These are phyloP conservation scores for Parthenolecanium corni DNA, from an alignment of 2,888 invertebrate species.

Conservation along the genomic window DNA sequence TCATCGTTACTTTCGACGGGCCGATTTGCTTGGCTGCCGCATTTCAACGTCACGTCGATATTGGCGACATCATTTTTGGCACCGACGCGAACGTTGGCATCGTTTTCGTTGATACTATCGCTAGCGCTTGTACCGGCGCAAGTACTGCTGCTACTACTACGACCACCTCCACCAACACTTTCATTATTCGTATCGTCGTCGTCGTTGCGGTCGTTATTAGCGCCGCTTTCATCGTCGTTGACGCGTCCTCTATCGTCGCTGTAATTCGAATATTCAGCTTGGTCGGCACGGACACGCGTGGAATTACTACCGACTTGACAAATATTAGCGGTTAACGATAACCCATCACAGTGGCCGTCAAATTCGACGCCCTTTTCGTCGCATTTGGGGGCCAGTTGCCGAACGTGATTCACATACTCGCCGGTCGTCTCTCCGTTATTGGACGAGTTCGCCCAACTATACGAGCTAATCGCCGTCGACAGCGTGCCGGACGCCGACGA, in stretches of 20 bases:
- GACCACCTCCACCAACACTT: neutral
- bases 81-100: neutral
- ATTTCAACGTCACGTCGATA: neutral
- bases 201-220: slow-evolving; percentile 6
- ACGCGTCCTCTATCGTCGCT: neutral
- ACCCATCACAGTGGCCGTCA: slow-evolving; percentile 21
- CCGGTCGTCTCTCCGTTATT: neutral
- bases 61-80: neutral
- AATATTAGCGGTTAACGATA: neutral
- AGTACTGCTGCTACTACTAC: slow-evolving; percentile 10
- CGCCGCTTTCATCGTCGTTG: slow-evolving; percentile 4
- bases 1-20: neutral
- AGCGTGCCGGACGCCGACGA: neutral
- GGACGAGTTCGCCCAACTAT: slow-evolving; percentile 5
- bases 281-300: neutral
- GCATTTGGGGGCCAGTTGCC: slow-evolving; percentile 5
- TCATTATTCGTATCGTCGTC: neutral
- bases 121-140: neutral
- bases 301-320: neutral
- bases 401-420: slow-evolving; percentile 1
- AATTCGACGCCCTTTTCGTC: slow-evolving; percentile 2
- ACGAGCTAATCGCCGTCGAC: slow-evolving; percentile 6
- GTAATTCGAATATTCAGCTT: neutral
- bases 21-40: neutral
- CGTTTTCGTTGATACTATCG: slow-evolving; percentile 2